Percentiles rank a stretch among this genome's conserved stretches.
These are phyloP conservation scores for Dromius quadrimaculatus DNA, from an alignment of 2,888 invertebrate genomes.

Conservation along the genomic window DNA sequence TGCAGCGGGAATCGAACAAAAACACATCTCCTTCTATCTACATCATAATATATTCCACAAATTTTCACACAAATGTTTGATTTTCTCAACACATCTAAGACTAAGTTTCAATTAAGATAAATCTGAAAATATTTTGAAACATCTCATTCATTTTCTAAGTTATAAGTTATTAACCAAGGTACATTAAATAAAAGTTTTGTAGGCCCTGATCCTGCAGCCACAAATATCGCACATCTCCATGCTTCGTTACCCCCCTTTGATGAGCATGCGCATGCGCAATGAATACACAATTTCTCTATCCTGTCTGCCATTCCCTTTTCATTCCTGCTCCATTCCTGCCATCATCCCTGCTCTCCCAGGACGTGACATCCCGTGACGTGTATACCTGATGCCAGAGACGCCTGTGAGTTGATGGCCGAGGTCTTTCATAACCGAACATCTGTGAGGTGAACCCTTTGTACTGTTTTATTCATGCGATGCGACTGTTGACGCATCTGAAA, in stretches of 20 bases:
- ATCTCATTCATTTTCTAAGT: no score
- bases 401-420: conserved; percentile 37
- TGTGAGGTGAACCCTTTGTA: conserved; percentile 52
- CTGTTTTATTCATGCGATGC: conserved; percentile 54
- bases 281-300: conserved; percentile 57
- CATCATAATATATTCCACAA: no score
- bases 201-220: no score
- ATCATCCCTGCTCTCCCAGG: neutral
- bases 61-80: no score
- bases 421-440: conserved; percentile 52
- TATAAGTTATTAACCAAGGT: no score
- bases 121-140: no score
- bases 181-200: no score
- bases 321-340: conserved; percentile 8
- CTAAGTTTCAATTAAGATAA: no score
- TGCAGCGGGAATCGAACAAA: no score
- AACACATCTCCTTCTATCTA: no score
- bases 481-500: conserved; percentile 51
- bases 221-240: neutral
- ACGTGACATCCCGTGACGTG: conserved; percentile 1
- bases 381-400: conserved; percentile 14
- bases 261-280: conserved; percentile 57
- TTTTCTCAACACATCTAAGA: no score
- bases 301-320: conserved; percentile 17
- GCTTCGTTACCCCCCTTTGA: conserved; percentile 60